Evolutionary conservation across 2,113 vertebrate species (phyloP), one percentile per base, ranked within the genome.

Genomic region (Argyrosomus japonicus): DNA sequence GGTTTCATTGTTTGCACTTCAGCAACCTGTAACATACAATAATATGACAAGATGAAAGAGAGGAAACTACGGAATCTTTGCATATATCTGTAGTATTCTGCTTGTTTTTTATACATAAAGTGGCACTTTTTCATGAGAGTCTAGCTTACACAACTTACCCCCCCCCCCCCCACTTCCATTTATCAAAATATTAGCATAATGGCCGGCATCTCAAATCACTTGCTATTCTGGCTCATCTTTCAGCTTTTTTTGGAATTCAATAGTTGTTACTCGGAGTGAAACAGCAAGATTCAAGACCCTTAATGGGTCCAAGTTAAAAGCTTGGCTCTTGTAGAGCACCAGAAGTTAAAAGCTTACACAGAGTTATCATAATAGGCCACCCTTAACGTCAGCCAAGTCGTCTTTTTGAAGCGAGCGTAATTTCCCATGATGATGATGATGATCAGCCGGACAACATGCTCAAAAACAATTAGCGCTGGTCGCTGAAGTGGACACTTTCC

Each of bases 381-480:
- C 79, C 84, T 85, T 73, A 73, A 62, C 89, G 80, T 90, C 89
- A 89, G 91, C 91, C 91, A 89, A 93, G 81, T 91, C 83, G 58
- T 82, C 87, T 84, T 91, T 91, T 85, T 88, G 87, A 90, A 92
- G 92, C 85, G n/a, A 63, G 75, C 83, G 85, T 92, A 91, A 95
- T 95, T 94, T 93, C 88, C 91, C 89, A 89, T 88, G 85, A 90
- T 93, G 93, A 94, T 92, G 93, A 94, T 92, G 87, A 95, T 94
- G 92, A 95, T 93, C 88, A 77, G 89, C 84, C 70, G 81, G 91
- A 93, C 91, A 95, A 95, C 93, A 93, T 94, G 91, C 94, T 95
- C 95, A 94, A 93, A 95, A 96, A 95, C 95, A 95, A 95, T 95
- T 95, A 95, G 87, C 75, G 84, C 78, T 80, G 88, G 90, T 86